Percentiles rank a stretch among this genome's conserved stretches.
Conservation (phyloP, 1,140 invertebrate species). For the Homalodisca vitripennis region DNA sequence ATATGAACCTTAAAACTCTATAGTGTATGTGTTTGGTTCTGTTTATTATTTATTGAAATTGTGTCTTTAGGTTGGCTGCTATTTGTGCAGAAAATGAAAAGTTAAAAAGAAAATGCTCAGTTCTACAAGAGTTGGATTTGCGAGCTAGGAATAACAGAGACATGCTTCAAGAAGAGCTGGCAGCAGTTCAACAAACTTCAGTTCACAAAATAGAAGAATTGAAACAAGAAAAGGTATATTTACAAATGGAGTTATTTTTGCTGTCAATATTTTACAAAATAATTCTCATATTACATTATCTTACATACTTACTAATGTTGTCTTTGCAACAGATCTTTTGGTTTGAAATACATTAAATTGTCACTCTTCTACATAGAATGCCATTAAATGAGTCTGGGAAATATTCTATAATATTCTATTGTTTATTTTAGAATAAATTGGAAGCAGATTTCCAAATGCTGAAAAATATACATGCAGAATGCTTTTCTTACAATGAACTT, state of each 20-base stretch:
- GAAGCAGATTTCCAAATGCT: conserved; percentile 25
- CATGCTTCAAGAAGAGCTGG: conserved; percentile 28
- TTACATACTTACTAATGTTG: too few relatives aligned
- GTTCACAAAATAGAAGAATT: conserved; percentile 29
- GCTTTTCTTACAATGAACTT: conserved; percentile 25
- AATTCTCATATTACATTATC: too few relatives aligned
- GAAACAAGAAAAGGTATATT: conserved; percentile 31
- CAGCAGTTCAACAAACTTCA: conserved; percentile 13
- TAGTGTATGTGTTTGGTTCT: neutral
- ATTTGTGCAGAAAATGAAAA: conserved; percentile 34
- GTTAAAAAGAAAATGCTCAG: conserved; percentile 32
- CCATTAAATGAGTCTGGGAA: too few relatives aligned
- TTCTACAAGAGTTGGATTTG: conserved; percentile 31
- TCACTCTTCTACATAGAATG: too few relatives aligned
- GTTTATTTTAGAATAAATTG: conserved; percentile 23
- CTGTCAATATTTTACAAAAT: too few relatives aligned
- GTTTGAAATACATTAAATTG: too few relatives aligned
- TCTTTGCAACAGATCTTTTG: too few relatives aligned
- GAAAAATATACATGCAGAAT: conserved; percentile 28
- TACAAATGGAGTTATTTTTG: too few relatives aligned
- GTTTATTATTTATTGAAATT: neutral
- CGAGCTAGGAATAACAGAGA: conserved; percentile 31
- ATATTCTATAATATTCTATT: too few relatives aligned
- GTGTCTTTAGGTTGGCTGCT: conserved; percentile 30
- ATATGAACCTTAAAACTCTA: too few relatives aligned